Evolutionary conservation across 53 echinoderm and acorn worm species (phyloP), one percentile per base, ranked within the genome.

Genomic region (Echinometra lucunter): DNA sequence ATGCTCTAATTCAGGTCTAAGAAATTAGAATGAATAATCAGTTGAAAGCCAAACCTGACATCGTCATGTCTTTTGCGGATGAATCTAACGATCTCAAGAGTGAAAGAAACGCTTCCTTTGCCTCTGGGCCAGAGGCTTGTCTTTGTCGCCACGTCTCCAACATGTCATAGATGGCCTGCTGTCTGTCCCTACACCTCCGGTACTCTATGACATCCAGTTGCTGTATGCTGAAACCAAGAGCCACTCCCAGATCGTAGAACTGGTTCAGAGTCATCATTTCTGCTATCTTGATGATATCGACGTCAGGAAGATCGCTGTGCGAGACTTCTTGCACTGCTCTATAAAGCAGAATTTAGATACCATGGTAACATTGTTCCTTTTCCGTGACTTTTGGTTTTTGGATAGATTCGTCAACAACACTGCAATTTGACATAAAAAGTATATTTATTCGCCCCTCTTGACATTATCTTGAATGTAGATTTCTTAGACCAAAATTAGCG

Each of bases 241-340:
- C 80, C 37, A 80, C 37, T 23, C 80, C 80, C 37, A 80, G 37
- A 83, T 83, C 83, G 12, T 83, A 83, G 83, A 83, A 83, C 83
- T 83, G 83, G 83, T 83, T 16, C 3, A 83, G 45, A 3, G 72
- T 78, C 72, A 72, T 72, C 28, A 28, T 72, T 30, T 72, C 34
- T 32, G 72, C 72, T 35, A 72, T 72, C 35, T 32, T 34, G 15
- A 35, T 11, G 35, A 72, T 35, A 72, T 72, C 72, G 10, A 35
- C 16, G 72, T 72, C 72, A 1, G 10, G 72, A 11, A 72, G 35
- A 35, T 72, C 34, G 35, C 72, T 35, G 12, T 72, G 12, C 35
- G 2, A 34, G 72, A 35, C 72, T 72, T 72, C 72, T 72, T 72
- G 34, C 72, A 35, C 72, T 72, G 72, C 72, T 35, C 72, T 72